A percentile compares a stretch with the other conserved stretches of the same genome.
Evolutionary conservation across 2,888 invertebrate genomes (phyloP).

Genomic region (Hyposoter didymator): DNA sequence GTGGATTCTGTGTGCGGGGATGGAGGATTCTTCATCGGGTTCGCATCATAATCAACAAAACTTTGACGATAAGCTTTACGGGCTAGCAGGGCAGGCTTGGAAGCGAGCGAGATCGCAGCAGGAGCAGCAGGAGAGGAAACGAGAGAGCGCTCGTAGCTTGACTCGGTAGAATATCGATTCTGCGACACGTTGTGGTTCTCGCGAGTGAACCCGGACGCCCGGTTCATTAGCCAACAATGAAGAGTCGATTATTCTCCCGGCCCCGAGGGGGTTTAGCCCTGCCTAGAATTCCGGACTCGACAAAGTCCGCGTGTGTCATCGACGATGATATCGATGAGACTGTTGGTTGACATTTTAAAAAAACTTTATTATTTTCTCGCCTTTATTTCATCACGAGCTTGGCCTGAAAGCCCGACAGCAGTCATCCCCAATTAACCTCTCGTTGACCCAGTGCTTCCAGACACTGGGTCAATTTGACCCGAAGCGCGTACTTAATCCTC

Average conservation of each 20-base stretch:
- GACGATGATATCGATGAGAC: constrained; percentile 29
- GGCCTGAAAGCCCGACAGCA: neutral
- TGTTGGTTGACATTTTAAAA: constrained; percentile 6
- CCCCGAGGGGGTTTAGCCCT: constrained; percentile 55
- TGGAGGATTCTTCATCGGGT: constrained; percentile 47
- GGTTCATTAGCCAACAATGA: constrained; percentile 68
- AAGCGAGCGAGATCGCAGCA: constrained; percentile 12
- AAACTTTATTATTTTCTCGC: neutral
- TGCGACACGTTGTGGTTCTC: constrained; percentile 58
- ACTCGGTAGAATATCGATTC: constrained; percentile 61
- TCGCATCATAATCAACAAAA: constrained; percentile 29
- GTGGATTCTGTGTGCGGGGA: constrained; percentile 36
- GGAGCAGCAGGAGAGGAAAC: neutral
- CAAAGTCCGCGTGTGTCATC: constrained; percentile 25
- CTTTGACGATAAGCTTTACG: constrained; percentile 37
- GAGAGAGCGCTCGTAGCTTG: constrained; percentile 39
- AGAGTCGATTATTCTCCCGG: constrained; percentile 65
- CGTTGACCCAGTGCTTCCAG: neutral
- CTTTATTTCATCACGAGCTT: neutral
- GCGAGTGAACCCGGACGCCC: constrained; percentile 64
- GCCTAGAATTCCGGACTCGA: constrained; percentile 46
- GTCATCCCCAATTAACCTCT: neutral
- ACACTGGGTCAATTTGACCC: neutral
- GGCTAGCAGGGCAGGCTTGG: neutral
- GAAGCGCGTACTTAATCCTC: neutral